phyloP scores from a whole-genome alignment of 2,888 invertebrate species.

The Prosapia bicincta region DNA sequence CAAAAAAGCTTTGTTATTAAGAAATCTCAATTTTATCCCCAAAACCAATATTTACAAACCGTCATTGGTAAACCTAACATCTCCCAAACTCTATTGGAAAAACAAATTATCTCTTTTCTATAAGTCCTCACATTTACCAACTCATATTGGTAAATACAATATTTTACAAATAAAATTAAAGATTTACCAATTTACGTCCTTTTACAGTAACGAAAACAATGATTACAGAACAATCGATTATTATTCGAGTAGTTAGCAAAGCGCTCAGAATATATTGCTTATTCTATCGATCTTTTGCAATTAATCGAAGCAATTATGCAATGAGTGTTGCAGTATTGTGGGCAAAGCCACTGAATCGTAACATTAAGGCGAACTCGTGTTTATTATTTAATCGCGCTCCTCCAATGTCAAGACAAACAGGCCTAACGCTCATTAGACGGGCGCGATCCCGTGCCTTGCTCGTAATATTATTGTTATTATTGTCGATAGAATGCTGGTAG shows the following conservation, averaged over 20 bases:
- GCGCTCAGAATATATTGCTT: background rate
- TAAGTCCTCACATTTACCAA: too few relatives aligned
- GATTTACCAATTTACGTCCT: too few relatives aligned
- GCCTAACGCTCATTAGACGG: background rate
- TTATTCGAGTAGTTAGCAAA: background rate
- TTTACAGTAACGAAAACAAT: too few relatives aligned
- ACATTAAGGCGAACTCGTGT: background rate
- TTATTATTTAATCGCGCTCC: background rate
- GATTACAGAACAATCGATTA: too few relatives aligned
- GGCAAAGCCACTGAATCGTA: background rate
- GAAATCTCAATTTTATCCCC: too few relatives aligned
- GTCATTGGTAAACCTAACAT: too few relatives aligned
- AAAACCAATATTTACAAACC: too few relatives aligned
- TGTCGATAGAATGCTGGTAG: background rate
- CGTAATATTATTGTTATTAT: slow-evolving; percentile 2
- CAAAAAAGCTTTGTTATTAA: too few relatives aligned
- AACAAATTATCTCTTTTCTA: too few relatives aligned
- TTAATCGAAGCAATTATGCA: background rate
- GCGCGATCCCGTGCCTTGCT: background rate
- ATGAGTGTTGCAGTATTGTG: background rate
- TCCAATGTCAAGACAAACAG: background rate
- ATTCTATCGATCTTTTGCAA: background rate
- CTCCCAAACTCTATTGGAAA: too few relatives aligned
- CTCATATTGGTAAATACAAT: too few relatives aligned
- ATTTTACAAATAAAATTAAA: too few relatives aligned